Percentiles rank a stretch among this genome's conserved stretches.
phyloP scores from a whole-genome alignment of 2,113 vertebrate species.

The Plotosus lineatus region DNA sequence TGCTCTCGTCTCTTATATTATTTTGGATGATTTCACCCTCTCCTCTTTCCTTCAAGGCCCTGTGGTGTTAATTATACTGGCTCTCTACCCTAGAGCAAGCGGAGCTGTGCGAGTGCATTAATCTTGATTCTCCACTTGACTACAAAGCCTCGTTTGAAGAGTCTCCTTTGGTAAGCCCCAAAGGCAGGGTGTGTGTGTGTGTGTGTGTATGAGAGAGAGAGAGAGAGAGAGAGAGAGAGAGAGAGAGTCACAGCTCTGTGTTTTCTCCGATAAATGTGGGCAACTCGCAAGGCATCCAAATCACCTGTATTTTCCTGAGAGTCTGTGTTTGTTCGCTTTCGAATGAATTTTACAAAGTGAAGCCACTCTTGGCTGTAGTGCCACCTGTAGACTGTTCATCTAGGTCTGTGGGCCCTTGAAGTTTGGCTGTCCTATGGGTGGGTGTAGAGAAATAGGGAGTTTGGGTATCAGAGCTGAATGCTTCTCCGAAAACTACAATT shows the following conservation, averaged over 20 bases:
- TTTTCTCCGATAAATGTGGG: conserved; percentile 46
- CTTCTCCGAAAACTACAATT: not conserved
- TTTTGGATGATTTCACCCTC: conserved; percentile 52
- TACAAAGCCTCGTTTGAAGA: conserved; percentile 73
- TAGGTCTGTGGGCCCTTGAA: not conserved
- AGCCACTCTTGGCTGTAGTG: not conserved
- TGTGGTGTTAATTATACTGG: conserved; percentile 73
- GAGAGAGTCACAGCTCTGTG: conserved; percentile 44
- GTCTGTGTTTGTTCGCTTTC: not conserved
- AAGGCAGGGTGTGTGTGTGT: conserved; percentile 59
- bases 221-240: conserved; percentile 37
- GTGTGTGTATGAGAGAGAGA: conserved; percentile 4
- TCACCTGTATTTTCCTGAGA: conserved; percentile 43
- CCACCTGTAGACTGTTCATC: conserved; percentile 2
- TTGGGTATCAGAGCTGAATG: conserved; percentile 29
- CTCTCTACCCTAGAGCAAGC: conserved; percentile 56
- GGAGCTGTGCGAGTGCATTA: conserved; percentile 71
- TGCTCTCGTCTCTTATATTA: conserved; percentile 50
- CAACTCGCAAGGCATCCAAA: conserved; percentile 51
- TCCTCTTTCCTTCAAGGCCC: conserved; percentile 60
- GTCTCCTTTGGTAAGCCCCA: conserved; percentile 69
- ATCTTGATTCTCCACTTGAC: conserved; percentile 74
- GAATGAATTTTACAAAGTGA: conserved; percentile 17
- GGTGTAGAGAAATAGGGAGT: too few relatives aligned
- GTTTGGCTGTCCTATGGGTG: not conserved